phyloP scores from a whole-genome alignment of 2,888 invertebrate species.

The Limnephilus auricula region DNA sequence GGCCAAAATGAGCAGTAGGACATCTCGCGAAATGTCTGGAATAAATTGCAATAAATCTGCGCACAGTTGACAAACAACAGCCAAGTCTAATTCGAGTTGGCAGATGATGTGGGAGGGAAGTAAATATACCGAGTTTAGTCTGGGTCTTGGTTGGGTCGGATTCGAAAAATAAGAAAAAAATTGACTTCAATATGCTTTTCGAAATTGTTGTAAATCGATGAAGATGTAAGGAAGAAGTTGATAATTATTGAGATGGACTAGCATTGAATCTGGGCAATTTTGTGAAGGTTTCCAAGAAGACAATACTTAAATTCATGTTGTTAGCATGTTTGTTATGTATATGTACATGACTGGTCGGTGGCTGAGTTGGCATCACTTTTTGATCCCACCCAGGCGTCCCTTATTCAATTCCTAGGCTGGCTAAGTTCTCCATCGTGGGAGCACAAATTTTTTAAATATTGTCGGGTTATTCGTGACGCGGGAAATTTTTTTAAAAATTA shows the following conservation, averaged over 20 bases:
- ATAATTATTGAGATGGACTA: background rate
- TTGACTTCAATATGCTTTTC: background rate
- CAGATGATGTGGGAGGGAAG: slow-evolving; percentile 27
- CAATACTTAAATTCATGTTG: background rate
- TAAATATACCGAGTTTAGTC: background rate
- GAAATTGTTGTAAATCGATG: background rate
- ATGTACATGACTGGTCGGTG: no score
- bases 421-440: no score
- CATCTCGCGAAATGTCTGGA: slow-evolving; percentile 50
- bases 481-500: no score
- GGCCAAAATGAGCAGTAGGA: slow-evolving; percentile 44
- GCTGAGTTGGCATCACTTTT: no score
- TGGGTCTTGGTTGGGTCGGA: background rate
- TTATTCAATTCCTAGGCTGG: no score
- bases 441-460: no score
- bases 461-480: no score
- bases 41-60: slow-evolving; percentile 51
- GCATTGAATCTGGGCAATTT: background rate
- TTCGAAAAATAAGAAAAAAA: background rate
- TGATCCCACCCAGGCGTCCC: no score
- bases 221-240: background rate
- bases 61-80: slow-evolving; percentile 50
- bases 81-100: slow-evolving; percentile 45
- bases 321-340: no score
- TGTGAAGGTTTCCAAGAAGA: background rate